phyloP scores from a whole-genome alignment of 2,888 invertebrate genomes.

The Xanthia icteritia region DNA sequence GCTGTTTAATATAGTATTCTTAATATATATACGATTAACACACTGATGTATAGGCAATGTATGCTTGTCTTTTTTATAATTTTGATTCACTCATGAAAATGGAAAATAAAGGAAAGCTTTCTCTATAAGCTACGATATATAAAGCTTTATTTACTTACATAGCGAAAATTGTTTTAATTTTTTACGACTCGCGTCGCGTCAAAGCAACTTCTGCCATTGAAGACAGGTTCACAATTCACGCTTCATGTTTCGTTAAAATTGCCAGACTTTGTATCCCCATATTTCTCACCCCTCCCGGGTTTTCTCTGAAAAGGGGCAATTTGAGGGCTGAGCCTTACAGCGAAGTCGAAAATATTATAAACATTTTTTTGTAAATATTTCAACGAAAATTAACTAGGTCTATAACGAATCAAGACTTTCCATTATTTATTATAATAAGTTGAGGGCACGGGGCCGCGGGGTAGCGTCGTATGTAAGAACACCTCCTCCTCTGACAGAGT shows the following conservation, averaged over 20 bases:
- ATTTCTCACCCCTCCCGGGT: slow-evolving; percentile 1
- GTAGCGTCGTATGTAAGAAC: slow-evolving; percentile 62
- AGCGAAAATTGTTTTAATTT: slow-evolving; percentile 5
- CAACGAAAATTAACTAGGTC: slow-evolving; percentile 61
- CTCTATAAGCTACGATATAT: not conserved
- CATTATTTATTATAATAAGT: slow-evolving; percentile 65
- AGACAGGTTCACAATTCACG: slow-evolving; percentile 40
- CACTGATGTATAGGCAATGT: not conserved
- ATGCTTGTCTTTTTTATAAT: not conserved
- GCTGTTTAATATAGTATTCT: not conserved
- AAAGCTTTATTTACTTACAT: not conserved
- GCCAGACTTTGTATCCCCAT: slow-evolving; percentile 28
- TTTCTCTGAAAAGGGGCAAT: slow-evolving; percentile 30
- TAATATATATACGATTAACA: too few species aligned
- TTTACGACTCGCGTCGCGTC: not conserved
- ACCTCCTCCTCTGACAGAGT: slow-evolving; percentile 71
- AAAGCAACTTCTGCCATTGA: slow-evolving; percentile 9
- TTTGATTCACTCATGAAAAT: not conserved
- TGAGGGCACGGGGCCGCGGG: slow-evolving; percentile 21
- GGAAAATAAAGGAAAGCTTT: not conserved
- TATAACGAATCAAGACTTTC: slow-evolving; percentile 65
- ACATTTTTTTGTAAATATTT: slow-evolving; percentile 60
- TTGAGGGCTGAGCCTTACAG: slow-evolving; percentile 3
- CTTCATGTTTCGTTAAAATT: slow-evolving; percentile 25
- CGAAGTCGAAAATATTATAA: slow-evolving; percentile 52